Percentiles rank a stretch among this genome's conserved stretches.
phyloP scores from a whole-genome alignment of 2,113 vertebrate genomes.

The Syrmaticus mikado region DNA sequence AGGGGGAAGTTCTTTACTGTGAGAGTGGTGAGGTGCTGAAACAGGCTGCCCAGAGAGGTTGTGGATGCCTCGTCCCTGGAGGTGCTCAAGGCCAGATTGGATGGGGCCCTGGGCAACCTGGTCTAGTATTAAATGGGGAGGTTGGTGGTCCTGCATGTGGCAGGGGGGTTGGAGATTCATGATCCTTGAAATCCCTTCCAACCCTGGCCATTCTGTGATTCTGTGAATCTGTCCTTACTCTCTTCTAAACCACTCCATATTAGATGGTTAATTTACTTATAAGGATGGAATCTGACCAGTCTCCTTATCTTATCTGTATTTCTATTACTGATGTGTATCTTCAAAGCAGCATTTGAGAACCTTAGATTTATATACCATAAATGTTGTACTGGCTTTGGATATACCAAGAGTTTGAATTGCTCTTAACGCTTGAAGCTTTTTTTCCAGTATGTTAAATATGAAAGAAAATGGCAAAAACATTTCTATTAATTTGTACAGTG shows the following conservation, averaged over 20 bases:
- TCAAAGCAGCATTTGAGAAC: background rate
- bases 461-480: background rate
- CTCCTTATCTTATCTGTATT: background rate
- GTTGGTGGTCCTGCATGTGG: too few species aligned
- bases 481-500: background rate
- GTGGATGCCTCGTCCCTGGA: too few species aligned
- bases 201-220: too few species aligned
- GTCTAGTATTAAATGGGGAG: too few species aligned
- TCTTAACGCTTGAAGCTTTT: background rate
- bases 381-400: background rate
- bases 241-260: background rate
- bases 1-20: too few species aligned
- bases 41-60: too few species aligned
- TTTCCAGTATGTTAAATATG: background rate
- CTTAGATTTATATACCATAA: background rate
- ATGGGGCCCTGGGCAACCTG: too few species aligned
- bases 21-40: too few species aligned
- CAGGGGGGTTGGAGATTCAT: too few species aligned
- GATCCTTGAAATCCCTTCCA: too few species aligned
- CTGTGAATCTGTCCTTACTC: background rate
- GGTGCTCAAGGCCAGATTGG: too few species aligned
- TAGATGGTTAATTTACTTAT: background rate
- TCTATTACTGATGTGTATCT: background rate
- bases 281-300: background rate
- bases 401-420: background rate